Evolutionary conservation across 2,113 vertebrate genomes (phyloP), one percentile per base, ranked within the genome.

Genomic region (Cyanistes caeruleus): DNA sequence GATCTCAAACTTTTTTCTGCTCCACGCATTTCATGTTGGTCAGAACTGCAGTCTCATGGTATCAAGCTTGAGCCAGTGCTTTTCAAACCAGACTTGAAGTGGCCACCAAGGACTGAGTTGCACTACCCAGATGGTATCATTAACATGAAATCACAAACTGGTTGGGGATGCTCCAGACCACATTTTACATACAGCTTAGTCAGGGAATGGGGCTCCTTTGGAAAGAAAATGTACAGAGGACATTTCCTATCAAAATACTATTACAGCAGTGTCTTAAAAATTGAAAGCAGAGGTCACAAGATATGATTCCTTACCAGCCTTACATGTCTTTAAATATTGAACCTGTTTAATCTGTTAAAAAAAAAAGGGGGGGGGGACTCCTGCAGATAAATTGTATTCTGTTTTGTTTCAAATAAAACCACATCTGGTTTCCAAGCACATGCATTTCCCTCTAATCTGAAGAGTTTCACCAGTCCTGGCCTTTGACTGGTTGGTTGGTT

Each of bases 21-120:
- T 75, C 13, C 31, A 59, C 0, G 0, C 10, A 76, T 19, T 43
- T 90, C 48, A 52, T 1, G 2, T 22, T 24, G 43, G 35, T 48
- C 15, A 70, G 74, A 93, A 87, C 37, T 48, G n/a, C 21, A 14
- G 15, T 31, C 20, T n/a, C 8, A 2, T 8, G 16, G 23, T 18
- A 89, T 11, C 27, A 74, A 67, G 23, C 27, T 44, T n/a, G 17
- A 83, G 17, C 30, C 43, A 77, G 19, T 20, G 30, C 43, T 80
- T 78, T 91, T 35, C 55, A 1, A 2, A 46, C 65, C 25, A 80
- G 51, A 63, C 16, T 4, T 48, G 27, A 90, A 85, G 22, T 37
- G 31, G 48, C 35, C 59, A 51, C 51, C 30, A 69, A 62, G 33
- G 39, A 84, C 48, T 63, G n/a, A 74, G 56, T 7, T 62, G 13